These are phyloP conservation scores for Lamellibrachia columna DNA, from an alignment of 2,888 invertebrate species.

Conservation along the genomic window DNA sequence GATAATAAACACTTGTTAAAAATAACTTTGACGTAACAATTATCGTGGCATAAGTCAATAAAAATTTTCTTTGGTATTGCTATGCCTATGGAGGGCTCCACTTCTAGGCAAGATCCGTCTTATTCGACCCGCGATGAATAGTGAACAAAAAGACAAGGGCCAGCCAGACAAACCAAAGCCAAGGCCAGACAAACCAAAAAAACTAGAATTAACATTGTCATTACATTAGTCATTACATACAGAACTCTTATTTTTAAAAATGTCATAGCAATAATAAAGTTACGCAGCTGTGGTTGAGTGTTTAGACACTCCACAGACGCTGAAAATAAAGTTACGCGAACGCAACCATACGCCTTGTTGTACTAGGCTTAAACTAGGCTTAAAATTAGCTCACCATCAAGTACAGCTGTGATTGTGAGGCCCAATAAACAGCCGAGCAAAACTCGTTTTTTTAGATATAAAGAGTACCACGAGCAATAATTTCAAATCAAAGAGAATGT, in stretches of 20 bases:
- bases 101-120: not conserved
- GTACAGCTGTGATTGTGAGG: not conserved
- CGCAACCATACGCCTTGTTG: not conserved
- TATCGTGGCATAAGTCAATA: too few relatives aligned
- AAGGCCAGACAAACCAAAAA: not conserved
- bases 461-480: not conserved
- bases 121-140: not conserved
- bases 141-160: not conserved
- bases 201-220: not conserved
- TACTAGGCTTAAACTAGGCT: not conserved
- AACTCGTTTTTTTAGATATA: not conserved
- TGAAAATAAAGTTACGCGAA: not conserved
- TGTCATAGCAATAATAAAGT: not conserved
- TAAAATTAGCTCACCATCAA: not conserved
- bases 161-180: too few relatives aligned
- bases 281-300: not conserved
- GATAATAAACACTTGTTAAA: too few relatives aligned
- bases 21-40: too few relatives aligned
- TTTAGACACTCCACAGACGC: not conserved
- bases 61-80: not conserved
- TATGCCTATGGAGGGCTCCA: not conserved
- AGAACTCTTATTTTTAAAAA: not conserved
- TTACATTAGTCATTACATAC: not conserved
- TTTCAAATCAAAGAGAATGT: not conserved
- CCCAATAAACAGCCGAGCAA: not conserved